phyloP scores from a whole-genome alignment of 2,888 invertebrate species.

The Luperina testacea region DNA sequence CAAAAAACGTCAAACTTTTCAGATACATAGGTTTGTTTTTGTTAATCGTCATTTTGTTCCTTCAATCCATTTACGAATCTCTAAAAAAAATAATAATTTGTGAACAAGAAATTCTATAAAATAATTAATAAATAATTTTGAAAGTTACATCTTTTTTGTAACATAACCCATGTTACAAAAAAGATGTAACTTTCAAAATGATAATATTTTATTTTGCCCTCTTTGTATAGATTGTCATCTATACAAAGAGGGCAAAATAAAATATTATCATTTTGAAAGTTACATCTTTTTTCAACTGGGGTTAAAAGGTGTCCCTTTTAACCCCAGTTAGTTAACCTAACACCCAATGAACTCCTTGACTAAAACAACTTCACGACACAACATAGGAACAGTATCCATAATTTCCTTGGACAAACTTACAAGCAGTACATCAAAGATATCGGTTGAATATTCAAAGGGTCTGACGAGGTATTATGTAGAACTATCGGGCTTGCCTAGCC shows the following conservation, averaged over 20 bases:
- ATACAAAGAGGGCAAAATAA: too few relatives aligned
- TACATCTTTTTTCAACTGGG: too few relatives aligned
- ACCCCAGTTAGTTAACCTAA: neutral
- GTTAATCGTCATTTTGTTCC: neutral
- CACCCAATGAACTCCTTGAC: slow-evolving; percentile 4
- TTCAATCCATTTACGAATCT: neutral
- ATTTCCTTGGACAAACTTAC: slow-evolving; percentile 53
- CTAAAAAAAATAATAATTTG: neutral
- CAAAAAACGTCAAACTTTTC: too few relatives aligned
- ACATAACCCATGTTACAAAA: too few relatives aligned
- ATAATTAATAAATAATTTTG: too few relatives aligned
- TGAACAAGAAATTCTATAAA: neutral
- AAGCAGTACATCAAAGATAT: slow-evolving; percentile 82
- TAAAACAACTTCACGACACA: slow-evolving; percentile 23
- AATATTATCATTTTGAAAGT: too few relatives aligned
- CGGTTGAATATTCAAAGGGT: slow-evolving; percentile 85
- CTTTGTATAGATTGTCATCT: neutral
- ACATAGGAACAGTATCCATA: slow-evolving; percentile 45
- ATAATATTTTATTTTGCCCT: neutral
- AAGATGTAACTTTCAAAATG: neutral
- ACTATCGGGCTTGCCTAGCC: slow-evolving; percentile 78
- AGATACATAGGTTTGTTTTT: too few relatives aligned
- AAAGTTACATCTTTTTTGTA: too few relatives aligned
- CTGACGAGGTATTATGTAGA: slow-evolving; percentile 79
- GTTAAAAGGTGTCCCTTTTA: too few relatives aligned